Evolutionary conservation across 2,797 vertebrate species (phyloP), one percentile per base, ranked within the genome.

Genomic region (Gobio occitaniae): DNA sequence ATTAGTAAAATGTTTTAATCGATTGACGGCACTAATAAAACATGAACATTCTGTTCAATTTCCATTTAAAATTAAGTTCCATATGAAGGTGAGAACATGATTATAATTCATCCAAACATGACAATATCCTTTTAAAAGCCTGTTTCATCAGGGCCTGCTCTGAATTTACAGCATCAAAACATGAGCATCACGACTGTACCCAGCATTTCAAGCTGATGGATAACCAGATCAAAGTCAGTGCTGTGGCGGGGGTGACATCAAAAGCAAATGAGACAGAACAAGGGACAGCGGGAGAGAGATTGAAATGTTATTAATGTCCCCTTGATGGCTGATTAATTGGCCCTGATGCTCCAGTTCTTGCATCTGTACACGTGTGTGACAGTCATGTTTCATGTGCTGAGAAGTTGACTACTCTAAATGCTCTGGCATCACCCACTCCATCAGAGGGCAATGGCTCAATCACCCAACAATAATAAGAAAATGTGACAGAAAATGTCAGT

Each of bases 301-400:
- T 72, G 75, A 79, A 80, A 79, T 86, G 76, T 78, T 83, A 79
- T 72, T 71, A 74, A 70, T 80, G 81, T 56, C 81, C 75, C 76
- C 83, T 84, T 83, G 83, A 82, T 66, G 52, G 78, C 78, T 82
- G 82, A 88, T 82, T 71, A 83, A 84, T 84, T 86, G 56, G n/a
- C 56, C 69, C 78, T 71, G 71, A 63, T 84, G 48, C 61, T 52
- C 6, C 47, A 29, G 44, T 63, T 70, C 61, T 54, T 48, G 13
- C 15, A 54, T 65, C 63, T 83, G 41, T 48, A 41, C 2, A 2
- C 4, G 44, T 47, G 56, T 29, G 70, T 52, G 41, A 76, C 44
- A 15, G 21, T 54, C 66, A 63, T 54, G 38, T 66, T 11, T 61
- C 38, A 36, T 15, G 32, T 63, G 68, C 65, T 15, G 25, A 70